These are phyloP conservation scores for Ommatoiulus sabulosus DNA, from an alignment of 2,888 invertebrate genomes.

Conservation along the genomic window DNA sequence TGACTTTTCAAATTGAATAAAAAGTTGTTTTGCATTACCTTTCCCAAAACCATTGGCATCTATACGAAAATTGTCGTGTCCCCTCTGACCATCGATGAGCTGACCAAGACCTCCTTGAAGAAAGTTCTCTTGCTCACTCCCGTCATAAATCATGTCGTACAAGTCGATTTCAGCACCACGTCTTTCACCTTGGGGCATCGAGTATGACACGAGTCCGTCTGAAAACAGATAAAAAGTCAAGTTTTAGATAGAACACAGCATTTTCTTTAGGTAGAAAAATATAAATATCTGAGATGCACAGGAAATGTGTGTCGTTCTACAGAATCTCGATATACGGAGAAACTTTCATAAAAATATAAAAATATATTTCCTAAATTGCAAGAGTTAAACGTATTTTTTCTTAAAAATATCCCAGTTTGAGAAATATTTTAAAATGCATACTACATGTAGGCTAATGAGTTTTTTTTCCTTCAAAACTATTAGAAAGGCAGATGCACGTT, in stretches of 20 bases:
- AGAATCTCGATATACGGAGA: too few relatives aligned
- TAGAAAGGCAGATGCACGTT: too few relatives aligned
- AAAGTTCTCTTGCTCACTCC: conserved; percentile 81
- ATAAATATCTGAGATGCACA: too few relatives aligned
- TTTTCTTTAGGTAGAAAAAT: neutral
- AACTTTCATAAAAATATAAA: too few relatives aligned
- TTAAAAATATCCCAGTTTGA: too few relatives aligned
- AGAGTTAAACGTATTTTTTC: too few relatives aligned
- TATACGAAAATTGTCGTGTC: conserved; percentile 79
- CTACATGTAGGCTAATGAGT: too few relatives aligned
- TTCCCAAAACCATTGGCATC: conserved; percentile 74
- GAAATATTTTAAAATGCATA: too few relatives aligned
- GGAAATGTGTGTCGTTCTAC: too few relatives aligned
- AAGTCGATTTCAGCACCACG: conserved; percentile 84
- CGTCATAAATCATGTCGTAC: conserved; percentile 87
- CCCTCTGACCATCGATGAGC: conserved; percentile 83
- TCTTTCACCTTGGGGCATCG: conserved; percentile 89
- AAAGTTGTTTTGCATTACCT: conserved; percentile 64
- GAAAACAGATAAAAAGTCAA: conserved; percentile 63
- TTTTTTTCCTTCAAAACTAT: too few relatives aligned
- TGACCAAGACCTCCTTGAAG: conserved; percentile 85
- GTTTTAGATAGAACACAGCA: neutral
- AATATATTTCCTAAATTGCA: too few relatives aligned
- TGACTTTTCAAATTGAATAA: too few relatives aligned
- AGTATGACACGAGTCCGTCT: conserved; percentile 87